Conservation (phyloP, 37 sponge, comb jelly and placozoan species). For the Lycopodina hypogea region DNA sequence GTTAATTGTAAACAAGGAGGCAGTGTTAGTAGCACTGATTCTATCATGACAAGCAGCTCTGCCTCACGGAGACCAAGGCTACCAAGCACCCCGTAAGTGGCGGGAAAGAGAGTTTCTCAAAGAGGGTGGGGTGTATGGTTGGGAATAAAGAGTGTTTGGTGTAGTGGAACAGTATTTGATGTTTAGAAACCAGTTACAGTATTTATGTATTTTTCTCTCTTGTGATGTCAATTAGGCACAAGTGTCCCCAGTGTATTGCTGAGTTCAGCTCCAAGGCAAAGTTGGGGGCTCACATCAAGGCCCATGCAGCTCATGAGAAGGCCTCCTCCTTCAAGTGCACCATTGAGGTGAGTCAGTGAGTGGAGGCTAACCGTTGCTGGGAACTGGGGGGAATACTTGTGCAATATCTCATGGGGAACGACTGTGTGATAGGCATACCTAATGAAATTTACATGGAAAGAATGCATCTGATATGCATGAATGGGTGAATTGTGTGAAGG, state of each 20-base stretch:
- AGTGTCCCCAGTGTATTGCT: conserved; percentile 32
- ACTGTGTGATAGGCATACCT: no score
- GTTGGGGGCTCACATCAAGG: conserved; percentile 31
- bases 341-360: conserved; percentile 25
- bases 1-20: conserved; percentile 12
- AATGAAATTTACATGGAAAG: no score
- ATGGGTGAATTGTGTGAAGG: no score
- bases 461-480: no score
- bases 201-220: background rate
- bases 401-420: no score
- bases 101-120: background rate
- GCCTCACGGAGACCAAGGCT: background rate
- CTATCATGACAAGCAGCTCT: conserved; percentile 5
- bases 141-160: no score
- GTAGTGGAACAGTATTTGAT: no score
- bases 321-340: conserved; percentile 43
- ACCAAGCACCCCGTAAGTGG: background rate
- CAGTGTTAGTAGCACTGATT: conserved; percentile 32
- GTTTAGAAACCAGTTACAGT: no score
- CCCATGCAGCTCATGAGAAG: conserved; percentile 35
- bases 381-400: no score
- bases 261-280: conserved; percentile 49
- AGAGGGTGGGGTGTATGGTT: no score
- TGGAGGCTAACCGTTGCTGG: no score
- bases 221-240: conserved; percentile 3